Conservation (phyloP, 2,888 invertebrate species). For the Didymodactylos carnosus region DNA sequence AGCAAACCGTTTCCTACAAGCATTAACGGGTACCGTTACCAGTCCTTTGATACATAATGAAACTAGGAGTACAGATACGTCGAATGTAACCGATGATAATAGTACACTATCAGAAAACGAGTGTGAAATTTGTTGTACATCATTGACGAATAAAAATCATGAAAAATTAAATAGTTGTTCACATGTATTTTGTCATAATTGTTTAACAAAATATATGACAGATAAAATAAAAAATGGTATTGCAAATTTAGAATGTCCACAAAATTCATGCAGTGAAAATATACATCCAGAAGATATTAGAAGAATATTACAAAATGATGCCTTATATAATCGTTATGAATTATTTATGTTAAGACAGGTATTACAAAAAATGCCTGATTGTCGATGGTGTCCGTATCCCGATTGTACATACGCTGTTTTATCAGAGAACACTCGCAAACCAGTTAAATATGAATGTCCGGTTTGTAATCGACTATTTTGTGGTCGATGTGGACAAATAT, state of each 20-base stretch:
- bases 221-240: slow-evolving; percentile 53
- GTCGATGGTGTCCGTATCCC: not conserved
- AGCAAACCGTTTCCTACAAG: too few relatives aligned
- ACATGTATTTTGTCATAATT: slow-evolving; percentile 67
- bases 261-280: not conserved
- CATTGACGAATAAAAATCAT: not conserved
- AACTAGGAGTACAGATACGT: too few relatives aligned
- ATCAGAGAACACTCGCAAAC: not conserved
- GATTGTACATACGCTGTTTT: not conserved
- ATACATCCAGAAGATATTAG: not conserved
- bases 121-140: not conserved
- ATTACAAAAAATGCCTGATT: slow-evolving; percentile 64
- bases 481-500: not conserved
- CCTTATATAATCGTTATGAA: slow-evolving; percentile 69
- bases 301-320: slow-evolving; percentile 39
- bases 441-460: not conserved
- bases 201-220: slow-evolving; percentile 66
- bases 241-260: not conserved
- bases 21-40: too few relatives aligned
- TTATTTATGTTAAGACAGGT: slow-evolving; percentile 80
- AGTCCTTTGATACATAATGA: too few relatives aligned
- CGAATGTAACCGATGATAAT: not conserved
- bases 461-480: not conserved
- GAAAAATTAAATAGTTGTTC: slow-evolving; percentile 39
- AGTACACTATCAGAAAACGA: not conserved